phyloP scores from a whole-genome alignment of 2,888 invertebrate genomes.

The Hirtodrosophila duncani region DNA sequence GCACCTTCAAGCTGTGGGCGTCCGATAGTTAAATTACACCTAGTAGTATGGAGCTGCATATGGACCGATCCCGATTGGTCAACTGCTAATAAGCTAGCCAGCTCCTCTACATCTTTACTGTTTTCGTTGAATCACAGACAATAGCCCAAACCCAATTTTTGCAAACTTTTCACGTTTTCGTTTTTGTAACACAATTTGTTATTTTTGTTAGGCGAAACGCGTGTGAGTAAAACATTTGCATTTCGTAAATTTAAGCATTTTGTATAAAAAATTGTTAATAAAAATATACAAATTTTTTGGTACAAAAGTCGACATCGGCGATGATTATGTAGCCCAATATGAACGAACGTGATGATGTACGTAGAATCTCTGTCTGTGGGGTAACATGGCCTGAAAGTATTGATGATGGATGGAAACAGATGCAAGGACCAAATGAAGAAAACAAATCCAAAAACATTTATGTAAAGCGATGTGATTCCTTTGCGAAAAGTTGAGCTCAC shows the following conservation, averaged over 20 bases:
- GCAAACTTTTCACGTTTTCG: slow-evolving; percentile 38
- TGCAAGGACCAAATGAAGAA: too few species aligned
- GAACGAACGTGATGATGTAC: too few species aligned
- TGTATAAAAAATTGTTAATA: slow-evolving; percentile 73
- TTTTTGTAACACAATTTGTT: slow-evolving; percentile 67
- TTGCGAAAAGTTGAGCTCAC: too few species aligned
- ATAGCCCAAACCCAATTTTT: slow-evolving; percentile 57
- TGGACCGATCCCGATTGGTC: slow-evolving; percentile 14
- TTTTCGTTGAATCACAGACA: slow-evolving; percentile 56
- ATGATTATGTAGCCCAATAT: too few species aligned
- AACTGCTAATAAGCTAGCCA: slow-evolving; percentile 21
- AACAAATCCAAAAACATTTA: too few species aligned
- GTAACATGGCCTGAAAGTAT: too few species aligned
- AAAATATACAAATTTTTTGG: slow-evolving; percentile 58
- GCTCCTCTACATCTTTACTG: slow-evolving; percentile 34
- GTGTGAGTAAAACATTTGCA: slow-evolving; percentile 33
- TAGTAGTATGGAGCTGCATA: slow-evolving; percentile 2
- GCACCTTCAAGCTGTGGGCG: slow-evolving; percentile 98
- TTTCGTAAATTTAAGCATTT: slow-evolving; percentile 65
- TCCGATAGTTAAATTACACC: slow-evolving; percentile 81
- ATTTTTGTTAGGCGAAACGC: slow-evolving; percentile 62
- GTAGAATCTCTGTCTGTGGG: too few species aligned
- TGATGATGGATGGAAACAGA: too few species aligned
- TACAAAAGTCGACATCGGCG: slow-evolving; percentile 33
- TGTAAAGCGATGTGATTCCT: too few species aligned